Evolutionary conservation across 2,797 vertebrate genomes (phyloP), one percentile per base, ranked within the genome.

Genomic region (Chanos chanos): DNA sequence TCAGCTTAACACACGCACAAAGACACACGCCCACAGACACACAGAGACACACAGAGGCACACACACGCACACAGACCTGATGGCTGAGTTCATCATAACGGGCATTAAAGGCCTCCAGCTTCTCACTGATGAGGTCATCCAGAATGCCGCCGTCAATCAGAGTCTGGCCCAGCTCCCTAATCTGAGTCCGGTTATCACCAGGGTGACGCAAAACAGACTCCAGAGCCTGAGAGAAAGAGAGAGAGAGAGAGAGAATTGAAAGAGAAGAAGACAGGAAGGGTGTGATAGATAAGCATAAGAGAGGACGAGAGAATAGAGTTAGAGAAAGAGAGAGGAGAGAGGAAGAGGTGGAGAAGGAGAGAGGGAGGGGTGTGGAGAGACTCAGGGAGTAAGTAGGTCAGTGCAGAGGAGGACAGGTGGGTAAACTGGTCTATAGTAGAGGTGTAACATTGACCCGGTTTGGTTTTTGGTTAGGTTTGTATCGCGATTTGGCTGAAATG

Each of bases 81-180:
- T 92, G 92, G 81, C 89, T 96, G 69, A 98, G 79, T 12, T 94
- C 91, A 31, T 98, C 94, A 1, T 95, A 94, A 57, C 85, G 93
- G 3, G 89, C 88, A 68, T 96, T 98, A 73, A 99, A 99, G 71
- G 81, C 85, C 82, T 97, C 94, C 62, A 99, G 74, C 77, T 97
- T 99, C 77, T 99, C 97, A 5, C 93, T 93, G 79, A 99, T 98
- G 64, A 99, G 93, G 59, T 99, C 96, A 71, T 99, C 95, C 18
- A 99, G 89, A 69, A 98, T 96, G 19, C 95, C 96, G 45, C 97
- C 97, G 9, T 99, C 97, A 56, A 99, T 95, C 78, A 99, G 76
- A 0, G 96, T 99, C 85, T 99, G 97, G 28, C 94, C 94, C 44
- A 99, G 89, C 76, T 99, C 97, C 61, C 94, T 90, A 81, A 99